Base-by-base conservation (phyloP, 2,797 vertebrate species). In the Muraenolepis orangiensis region DNA sequence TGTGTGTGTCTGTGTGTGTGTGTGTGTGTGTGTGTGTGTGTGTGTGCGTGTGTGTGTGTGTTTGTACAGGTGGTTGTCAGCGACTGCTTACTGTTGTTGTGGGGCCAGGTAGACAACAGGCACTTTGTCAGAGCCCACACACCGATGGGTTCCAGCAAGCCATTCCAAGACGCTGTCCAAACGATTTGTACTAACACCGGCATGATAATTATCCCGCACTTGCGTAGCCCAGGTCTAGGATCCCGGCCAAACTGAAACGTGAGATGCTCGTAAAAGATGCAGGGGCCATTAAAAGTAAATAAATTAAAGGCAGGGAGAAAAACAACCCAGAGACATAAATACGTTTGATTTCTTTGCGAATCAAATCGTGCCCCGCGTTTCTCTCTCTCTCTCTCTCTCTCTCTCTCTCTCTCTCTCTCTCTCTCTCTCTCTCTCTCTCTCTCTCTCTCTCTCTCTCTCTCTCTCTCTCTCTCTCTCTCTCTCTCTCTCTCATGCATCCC, bases 131-230 rank as follows among this genome's bases (percentile, higher is more conserved):
- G 74, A 76, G 20, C 77, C 69, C 71, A 81, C 75, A 81, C 75
- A 84, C 86, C 87, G 87, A 88, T 88, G 90, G 82, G 88, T 81
- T 86, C 88, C 88, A 85, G 77, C 88, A 84, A 74, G 72, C 87
- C 87, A 84, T 90, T 91, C 90, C 84, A 90, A 76, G 80, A 78
- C 72, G 79, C n/a, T 46, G 83, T 85, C 84, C 77, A 74, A 79
- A 86, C 92, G 90, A 93, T 94, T 94, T 94, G 92, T 94, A 93
- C 85, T 92, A 93, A 93, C 92, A 92, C 86, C 80, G 82, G 74
- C 76, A 86, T 66, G 85, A 92, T 93, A 91, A 93, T 92, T 91
- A 94, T 91, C 87, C 86, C 72, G 73, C 81, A 72, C 87, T 89
- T 81, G 83, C 81, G 84, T 32, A 73, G 85, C 85, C 85, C 81